Evolutionary conservation across 2,113 vertebrate species (phyloP), one percentile per base, ranked within the genome.

Genomic region (Semicossyphus pulcher): DNA sequence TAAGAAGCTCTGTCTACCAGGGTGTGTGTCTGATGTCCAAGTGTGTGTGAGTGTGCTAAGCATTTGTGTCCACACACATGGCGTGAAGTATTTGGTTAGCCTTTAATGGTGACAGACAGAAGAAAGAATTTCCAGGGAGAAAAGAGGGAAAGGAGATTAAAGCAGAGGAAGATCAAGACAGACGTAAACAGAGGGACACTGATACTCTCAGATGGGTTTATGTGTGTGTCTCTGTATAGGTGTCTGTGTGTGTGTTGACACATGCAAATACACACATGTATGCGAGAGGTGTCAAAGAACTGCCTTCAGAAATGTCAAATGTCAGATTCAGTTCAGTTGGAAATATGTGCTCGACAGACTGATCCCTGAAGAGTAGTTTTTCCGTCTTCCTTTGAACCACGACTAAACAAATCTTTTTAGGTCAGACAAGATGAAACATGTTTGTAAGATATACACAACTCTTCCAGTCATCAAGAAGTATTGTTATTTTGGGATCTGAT

Each of bases 141-240:
- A 56, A 72, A 59, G 60, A 57, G 54, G 49, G 14, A 63, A 76
- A 68, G 26, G 41, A 83, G 84, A 84, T 82, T 72, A 88, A 78
- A 90, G 73, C 29, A 25, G 59, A 69, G 21, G 49, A 67, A 79
- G 69, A 88, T 86, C 25, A 75, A 71, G 78, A 83, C 32, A 25
- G 78, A 80, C 36, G 21, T 65, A 64, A 77, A 56, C 53, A 78
- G 66, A 42, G 42, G 57, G 52, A 49, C 54, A 47, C 41, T 78
- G 85, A 78, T 72, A 41, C 73, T 58, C 66, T 72, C 54, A 59
- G 69, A 77, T 70, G 59, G 67, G 32, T 76, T 69, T 75, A 37
- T 51, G 39, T 51, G 39, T 51, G 29, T 10, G n/a, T 57, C 3
- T 64, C 28, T 37, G 47, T 52, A 16, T 36, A 36, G 49, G 47